Conservation (phyloP, 2,797 vertebrate genomes). For the Tenualosa ilisha region DNA sequence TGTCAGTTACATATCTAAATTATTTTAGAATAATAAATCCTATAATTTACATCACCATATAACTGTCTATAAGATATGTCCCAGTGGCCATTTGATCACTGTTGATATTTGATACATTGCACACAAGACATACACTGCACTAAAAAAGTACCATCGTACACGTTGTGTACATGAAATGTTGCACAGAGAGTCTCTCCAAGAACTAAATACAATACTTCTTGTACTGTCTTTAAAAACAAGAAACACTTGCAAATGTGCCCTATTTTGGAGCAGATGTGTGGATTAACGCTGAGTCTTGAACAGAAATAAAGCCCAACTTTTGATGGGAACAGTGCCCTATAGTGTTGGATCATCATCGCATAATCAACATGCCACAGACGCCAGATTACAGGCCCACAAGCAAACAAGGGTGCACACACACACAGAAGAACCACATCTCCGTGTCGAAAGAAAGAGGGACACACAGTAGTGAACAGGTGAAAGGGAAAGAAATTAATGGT, state of each 20-base stretch:
- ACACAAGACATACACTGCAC: background rate
- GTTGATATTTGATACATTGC: background rate
- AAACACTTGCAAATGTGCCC: constrained; percentile 3
- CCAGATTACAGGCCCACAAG: constrained; percentile 41
- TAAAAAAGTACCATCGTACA: background rate
- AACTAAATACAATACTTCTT: background rate
- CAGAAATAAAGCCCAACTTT: constrained; percentile 55
- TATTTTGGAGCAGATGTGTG: constrained; percentile 40
- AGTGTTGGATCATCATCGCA: constrained; percentile 28
- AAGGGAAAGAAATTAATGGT: background rate
- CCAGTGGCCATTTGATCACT: background rate
- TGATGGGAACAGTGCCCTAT: constrained; percentile 38
- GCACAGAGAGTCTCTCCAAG: background rate
- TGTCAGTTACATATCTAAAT: background rate
- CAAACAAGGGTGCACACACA: constrained; percentile 27
- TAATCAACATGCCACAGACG: constrained; percentile 39
- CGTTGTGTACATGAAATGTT: background rate
- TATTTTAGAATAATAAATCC: background rate
- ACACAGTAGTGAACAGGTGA: constrained; percentile 1
- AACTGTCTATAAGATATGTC: background rate
- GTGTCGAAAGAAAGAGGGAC: background rate
- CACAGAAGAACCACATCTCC: background rate
- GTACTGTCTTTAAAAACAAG: background rate
- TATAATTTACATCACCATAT: background rate
- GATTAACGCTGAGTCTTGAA: constrained; percentile 66